Base-by-base conservation (phyloP, 2,888 invertebrate genomes). In the Aradus depressus region DNA sequence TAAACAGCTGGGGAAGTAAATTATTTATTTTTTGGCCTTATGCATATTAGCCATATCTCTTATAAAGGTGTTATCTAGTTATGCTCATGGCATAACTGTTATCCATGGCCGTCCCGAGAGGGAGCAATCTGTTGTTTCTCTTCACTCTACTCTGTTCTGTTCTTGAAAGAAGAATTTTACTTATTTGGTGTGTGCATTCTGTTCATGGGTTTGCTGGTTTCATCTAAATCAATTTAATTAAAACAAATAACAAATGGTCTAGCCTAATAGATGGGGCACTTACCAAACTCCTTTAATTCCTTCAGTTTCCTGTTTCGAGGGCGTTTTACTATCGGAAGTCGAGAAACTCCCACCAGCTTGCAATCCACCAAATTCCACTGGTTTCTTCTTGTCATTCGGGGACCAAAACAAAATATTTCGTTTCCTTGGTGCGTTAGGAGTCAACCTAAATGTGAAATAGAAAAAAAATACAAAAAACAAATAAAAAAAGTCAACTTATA, bases 271-370 rank as follows among this genome's bases (percentile, higher is more conserved):
- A 50, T 10, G 25, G 18, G 19, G 18, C 2, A 32, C 52, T 55
- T 34, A 56, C 56, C 56, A 56, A 31, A 56, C 49, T 31, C 53
- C 45, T 49, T 56, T 56, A 22, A 53, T 38, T 16, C 52, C 50
- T 8, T 56, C 56, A 4, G 49, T 44, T 18, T 56, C 56, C 16
- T 25, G 19, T 26, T 52, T 52, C n/a, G n/a, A n/a, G n/a, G n/a
- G n/a, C 2, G 45, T 19, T 37, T 50, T 52, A 3, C 34, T 23
- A 23, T 35, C 32, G 5, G 18, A 18, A 1, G 42, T 18, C 10
- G 37, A 47, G 4, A n/a, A 19, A 3, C 18, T 37, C 14, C 18
- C 34, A 26, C 10, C 8, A n/a, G n/a, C 42, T 6, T 32, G 4
- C 3, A 16, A 22, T 19, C 37, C 37, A 18, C 47, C 38, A 10